Percentiles rank a stretch among this genome's conserved stretches.
Conservation (phyloP, 2,888 invertebrate genomes). For the Ichneumon xanthorius region DNA sequence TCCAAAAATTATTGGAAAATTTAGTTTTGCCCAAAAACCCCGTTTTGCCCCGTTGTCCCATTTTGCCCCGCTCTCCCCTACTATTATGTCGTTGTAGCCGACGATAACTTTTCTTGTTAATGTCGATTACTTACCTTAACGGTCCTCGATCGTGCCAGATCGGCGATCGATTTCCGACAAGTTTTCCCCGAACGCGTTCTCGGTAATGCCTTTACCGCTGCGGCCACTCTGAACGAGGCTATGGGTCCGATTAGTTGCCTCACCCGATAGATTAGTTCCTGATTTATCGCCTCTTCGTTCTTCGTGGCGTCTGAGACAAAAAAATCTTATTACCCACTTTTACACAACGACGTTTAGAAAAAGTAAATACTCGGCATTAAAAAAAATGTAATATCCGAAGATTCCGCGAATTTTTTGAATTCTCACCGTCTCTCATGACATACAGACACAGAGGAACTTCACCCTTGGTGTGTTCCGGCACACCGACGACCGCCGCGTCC, state of each 20-base stretch:
- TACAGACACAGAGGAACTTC: constrained; percentile 96
- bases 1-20: no score
- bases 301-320: constrained; percentile 84
- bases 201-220: constrained; percentile 92
- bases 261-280: constrained; percentile 87
- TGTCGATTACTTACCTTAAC: constrained; percentile 88
- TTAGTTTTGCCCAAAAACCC: no score
- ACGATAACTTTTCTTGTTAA: background rate
- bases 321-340: no score
- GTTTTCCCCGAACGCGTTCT: constrained; percentile 95
- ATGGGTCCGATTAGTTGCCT: constrained; percentile 93
- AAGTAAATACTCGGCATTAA: background rate
- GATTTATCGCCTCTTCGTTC: constrained; percentile 86
- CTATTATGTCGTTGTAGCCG: background rate
- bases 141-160: constrained; percentile 92
- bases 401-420: background rate
- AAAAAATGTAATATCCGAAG: background rate
- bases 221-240: constrained; percentile 93
- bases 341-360: background rate
- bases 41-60: no score
- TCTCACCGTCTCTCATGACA: constrained; percentile 89
- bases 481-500: constrained; percentile 96
- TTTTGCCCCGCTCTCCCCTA: no score
- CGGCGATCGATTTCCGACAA: constrained; percentile 93
- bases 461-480: constrained; percentile 95